A percentile compares a stretch with the other conserved stretches of the same genome.
These are phyloP conservation scores for Agrochola macilenta DNA, from an alignment of 2,888 invertebrate species.

Conservation along the genomic window DNA sequence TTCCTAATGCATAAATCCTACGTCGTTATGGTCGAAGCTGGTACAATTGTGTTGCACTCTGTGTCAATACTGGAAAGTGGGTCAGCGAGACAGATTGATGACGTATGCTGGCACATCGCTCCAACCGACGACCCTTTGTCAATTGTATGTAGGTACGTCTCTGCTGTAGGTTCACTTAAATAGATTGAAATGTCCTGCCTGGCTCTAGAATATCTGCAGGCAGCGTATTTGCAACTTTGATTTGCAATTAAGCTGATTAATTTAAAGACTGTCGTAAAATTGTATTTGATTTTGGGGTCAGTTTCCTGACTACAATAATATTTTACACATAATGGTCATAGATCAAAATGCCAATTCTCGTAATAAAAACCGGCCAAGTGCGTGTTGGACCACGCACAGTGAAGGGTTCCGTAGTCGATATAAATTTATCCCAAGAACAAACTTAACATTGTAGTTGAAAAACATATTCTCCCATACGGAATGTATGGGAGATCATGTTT, in stretches of 20 bases:
- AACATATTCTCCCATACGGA: no score
- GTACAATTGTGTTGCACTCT: slow-evolving; percentile 61
- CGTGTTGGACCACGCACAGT: no score
- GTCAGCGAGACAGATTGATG: slow-evolving; percentile 68
- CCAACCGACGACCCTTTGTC: slow-evolving; percentile 61
- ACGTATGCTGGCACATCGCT: slow-evolving; percentile 61
- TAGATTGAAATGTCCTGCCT: slow-evolving; percentile 49
- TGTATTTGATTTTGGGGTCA: no score
- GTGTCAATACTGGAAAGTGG: slow-evolving; percentile 69
- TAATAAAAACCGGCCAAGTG: no score
- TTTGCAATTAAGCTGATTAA: slow-evolving; percentile 18
- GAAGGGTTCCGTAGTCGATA: no score
- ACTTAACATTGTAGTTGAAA: no score
- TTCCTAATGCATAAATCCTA: slow-evolving; percentile 65
- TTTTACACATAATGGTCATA: not conserved
- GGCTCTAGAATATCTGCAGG: slow-evolving; percentile 22
- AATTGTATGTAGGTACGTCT: slow-evolving; percentile 37
- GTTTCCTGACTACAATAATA: no score
- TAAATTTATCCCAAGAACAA: no score
- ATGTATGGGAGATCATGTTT: no score
- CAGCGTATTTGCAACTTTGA: slow-evolving; percentile 17
- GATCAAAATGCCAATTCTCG: not conserved
- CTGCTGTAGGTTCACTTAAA: slow-evolving; percentile 45
- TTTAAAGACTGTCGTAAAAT: not conserved
- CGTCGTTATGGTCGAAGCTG: slow-evolving; percentile 47